Evolutionary conservation across 2,797 vertebrate species (phyloP), one percentile per base, ranked within the genome.

Genomic region (Falco naumanni): DNA sequence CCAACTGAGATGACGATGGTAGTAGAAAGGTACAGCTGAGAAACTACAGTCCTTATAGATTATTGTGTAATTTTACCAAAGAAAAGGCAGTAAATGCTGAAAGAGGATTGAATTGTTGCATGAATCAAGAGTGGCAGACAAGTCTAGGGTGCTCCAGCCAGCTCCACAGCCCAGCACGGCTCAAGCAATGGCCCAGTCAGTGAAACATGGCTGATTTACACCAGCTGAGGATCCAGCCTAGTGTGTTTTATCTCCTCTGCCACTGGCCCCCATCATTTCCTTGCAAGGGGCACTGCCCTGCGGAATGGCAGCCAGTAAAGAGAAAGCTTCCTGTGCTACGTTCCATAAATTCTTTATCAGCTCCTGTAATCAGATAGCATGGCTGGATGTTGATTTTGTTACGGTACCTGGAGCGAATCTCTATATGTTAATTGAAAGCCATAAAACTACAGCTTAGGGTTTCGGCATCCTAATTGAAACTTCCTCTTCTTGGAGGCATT

Each of bases 351-450:
- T 74, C 87, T 74, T 95, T 97, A 98, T 98, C 97, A 76, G 96
- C 75, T 74, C 43, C 2, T 90, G 97, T 97, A 97, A 97, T 97
- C 97, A 97, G 95, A 97, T 92, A 97, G 89, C 53, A 33, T 64
- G 90, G 91, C 92, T 96, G 96, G 97, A 93, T 93, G 96, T 97
- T 97, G 87, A 85, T 96, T 97, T 95, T 88, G 96, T 97, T 97
- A 98, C 89, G 89, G 95, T 97, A 97, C 97, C 97, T 96, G 95
- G 75, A 96, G 96, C 96, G 64, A 97, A 96, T 94, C 93, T 95
- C 95, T 95, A 61, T 50, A 96, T 95, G 96, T 96, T 97, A 97
- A 97, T 97, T 95, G 94, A 97, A 96, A 97, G 94, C 95, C 88
- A 90, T 96, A 97, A 97, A 97, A 95, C 83, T 97, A 45, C 89